Conservation (phyloP, 2,797 vertebrate genomes). For the Pseudomugil tenellus region DNA sequence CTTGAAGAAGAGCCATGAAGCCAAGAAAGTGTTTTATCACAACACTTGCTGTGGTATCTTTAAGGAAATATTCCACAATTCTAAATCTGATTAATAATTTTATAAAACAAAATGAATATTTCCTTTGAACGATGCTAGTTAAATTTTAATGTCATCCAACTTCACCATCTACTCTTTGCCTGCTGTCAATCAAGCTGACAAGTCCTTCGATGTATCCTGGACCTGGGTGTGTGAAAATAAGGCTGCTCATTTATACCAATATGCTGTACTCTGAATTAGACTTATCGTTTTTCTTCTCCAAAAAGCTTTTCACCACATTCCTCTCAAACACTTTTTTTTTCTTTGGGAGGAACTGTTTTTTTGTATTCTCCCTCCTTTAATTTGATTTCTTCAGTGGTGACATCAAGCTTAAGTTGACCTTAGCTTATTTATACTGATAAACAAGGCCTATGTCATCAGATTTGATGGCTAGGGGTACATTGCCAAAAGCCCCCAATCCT, state of each 20-base stretch:
- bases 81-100: slow-evolving; percentile 4
- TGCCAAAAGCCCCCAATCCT: too few relatives aligned
- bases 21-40: slow-evolving; percentile 6
- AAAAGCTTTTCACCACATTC: slow-evolving; percentile 27
- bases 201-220: slow-evolving; percentile 10
- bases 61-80: background rate
- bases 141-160: background rate
- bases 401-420: too few relatives aligned
- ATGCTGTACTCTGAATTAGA: background rate
- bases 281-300: slow-evolving; percentile 6
- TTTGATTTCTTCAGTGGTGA: too few relatives aligned
- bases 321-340: background rate
- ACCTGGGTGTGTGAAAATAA: slow-evolving; percentile 5
- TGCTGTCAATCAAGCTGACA: slow-evolving; percentile 47
- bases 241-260: slow-evolving; percentile 14
- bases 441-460: too few relatives aligned
- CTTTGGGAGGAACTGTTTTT: too few relatives aligned
- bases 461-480: too few relatives aligned
- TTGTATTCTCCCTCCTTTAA: too few relatives aligned
- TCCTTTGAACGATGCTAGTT: background rate
- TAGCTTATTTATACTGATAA: too few relatives aligned
- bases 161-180: slow-evolving; percentile 31
- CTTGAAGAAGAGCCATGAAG: background rate
- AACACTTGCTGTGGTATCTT: slow-evolving; percentile 2
- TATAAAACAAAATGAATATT: slow-evolving; percentile 1